Percentiles rank a stretch among this genome's conserved stretches.
Evolutionary conservation across 2,888 invertebrate species (phyloP).

Genomic region (Metalampra italica): DNA sequence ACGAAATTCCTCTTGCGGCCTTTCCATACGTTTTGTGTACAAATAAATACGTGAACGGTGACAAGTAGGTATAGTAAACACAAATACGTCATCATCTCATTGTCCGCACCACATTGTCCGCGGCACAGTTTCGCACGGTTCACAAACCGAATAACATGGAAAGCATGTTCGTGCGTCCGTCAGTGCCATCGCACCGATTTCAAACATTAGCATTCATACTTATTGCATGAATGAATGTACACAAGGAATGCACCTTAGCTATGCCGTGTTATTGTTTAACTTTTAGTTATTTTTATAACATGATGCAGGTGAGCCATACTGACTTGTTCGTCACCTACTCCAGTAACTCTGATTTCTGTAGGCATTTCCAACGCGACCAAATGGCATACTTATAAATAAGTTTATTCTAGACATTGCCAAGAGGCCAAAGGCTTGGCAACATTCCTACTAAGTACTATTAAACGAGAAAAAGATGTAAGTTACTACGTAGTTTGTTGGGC

Average conservation of each 20-base stretch:
- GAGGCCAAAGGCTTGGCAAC: too few species aligned
- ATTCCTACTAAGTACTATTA: too few species aligned
- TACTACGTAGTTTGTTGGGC: too few species aligned
- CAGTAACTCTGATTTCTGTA: too few species aligned
- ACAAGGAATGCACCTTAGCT: conserved; percentile 21
- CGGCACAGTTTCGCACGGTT: conserved; percentile 52
- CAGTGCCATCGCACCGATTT: conserved; percentile 27
- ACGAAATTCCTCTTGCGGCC: too few species aligned
- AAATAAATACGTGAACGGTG: neutral
- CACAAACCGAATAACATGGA: conserved; percentile 41
- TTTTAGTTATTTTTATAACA: neutral
- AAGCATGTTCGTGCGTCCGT: conserved; percentile 28
- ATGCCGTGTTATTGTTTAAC: neutral
- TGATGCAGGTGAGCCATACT: too few species aligned
- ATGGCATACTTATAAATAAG: too few species aligned
- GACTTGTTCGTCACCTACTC: too few species aligned
- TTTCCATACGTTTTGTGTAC: neutral
- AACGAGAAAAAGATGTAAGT: too few species aligned
- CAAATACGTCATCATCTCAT: conserved; percentile 9
- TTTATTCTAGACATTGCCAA: too few species aligned
- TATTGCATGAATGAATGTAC: conserved; percentile 41
- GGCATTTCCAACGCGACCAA: too few species aligned
- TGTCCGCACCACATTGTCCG: conserved; percentile 26
- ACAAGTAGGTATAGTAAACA: too few species aligned
- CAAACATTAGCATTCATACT: conserved; percentile 36